These are phyloP conservation scores for Falco naumanni DNA, from an alignment of 2,797 vertebrate genomes.

Conservation along the genomic window DNA sequence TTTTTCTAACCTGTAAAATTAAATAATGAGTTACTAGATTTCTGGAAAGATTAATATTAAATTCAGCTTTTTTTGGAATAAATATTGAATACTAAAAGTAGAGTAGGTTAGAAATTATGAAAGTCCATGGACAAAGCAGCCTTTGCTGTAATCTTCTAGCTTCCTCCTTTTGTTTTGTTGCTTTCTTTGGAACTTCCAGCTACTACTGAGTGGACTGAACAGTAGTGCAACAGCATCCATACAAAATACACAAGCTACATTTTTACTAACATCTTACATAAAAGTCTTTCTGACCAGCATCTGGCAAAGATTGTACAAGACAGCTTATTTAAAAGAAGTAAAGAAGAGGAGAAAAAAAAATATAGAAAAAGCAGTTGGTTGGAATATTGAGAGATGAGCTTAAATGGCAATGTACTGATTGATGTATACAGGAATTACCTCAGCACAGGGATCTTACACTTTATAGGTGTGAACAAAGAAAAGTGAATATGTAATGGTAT, in stretches of 20 bases:
- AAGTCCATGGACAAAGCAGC: background rate
- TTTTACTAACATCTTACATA: background rate
- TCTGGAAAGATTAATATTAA: background rate
- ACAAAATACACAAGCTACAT: background rate
- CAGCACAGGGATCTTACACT: background rate
- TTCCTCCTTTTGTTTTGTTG: background rate
- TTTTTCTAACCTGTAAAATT: background rate
- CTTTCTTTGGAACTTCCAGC: background rate
- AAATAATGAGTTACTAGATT: background rate
- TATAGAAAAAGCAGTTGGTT: background rate
- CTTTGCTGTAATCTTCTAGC: background rate
- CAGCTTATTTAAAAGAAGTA: background rate
- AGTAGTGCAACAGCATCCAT: background rate
- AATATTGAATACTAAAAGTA: background rate
- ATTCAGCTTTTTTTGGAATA: background rate
- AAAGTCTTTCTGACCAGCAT: background rate
- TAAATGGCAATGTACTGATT: background rate
- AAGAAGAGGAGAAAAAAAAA: background rate
- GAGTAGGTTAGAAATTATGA: background rate
- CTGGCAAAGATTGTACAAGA: background rate
- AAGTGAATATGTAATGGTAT: background rate
- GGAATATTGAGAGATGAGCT: background rate
- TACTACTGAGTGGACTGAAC: background rate
- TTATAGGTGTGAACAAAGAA: background rate
- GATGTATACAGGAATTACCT: background rate